Percentiles rank a stretch among this genome's conserved stretches.
phyloP scores from a whole-genome alignment of 2,888 invertebrate species.

The Catocala sponsa region DNA sequence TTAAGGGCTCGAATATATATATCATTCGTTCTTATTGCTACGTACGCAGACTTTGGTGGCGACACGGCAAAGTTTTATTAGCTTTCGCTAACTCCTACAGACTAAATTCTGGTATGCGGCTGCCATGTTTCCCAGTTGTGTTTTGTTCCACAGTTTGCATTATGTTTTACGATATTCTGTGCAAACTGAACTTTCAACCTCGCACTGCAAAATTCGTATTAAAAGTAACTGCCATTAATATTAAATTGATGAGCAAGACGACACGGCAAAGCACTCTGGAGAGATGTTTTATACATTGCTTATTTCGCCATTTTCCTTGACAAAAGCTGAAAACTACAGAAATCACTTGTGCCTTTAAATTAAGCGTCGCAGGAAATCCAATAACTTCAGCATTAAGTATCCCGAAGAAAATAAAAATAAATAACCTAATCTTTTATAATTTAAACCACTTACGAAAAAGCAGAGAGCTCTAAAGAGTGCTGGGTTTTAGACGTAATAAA shows the following conservation, averaged over 20 bases:
- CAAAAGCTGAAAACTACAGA: too few species aligned
- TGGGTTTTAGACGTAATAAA: too few species aligned
- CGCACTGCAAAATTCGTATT: neutral
- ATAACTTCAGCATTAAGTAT: too few species aligned
- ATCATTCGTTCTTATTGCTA: conserved; percentile 50
- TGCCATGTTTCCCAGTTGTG: conserved; percentile 42
- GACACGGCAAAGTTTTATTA: conserved; percentile 68
- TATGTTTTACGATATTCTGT: conserved; percentile 41
- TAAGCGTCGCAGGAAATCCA: too few species aligned
- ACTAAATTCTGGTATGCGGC: conserved; percentile 50
- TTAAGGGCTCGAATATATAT: neutral
- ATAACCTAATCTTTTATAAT: too few species aligned
- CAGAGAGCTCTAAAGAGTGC: too few species aligned
- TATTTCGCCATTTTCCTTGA: too few species aligned
- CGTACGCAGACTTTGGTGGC: conserved; percentile 43
- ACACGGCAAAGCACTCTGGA: too few species aligned
- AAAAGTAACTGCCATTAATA: neutral
- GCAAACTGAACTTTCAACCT: conserved; percentile 11
- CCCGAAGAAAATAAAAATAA: too few species aligned
- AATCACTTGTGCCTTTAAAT: too few species aligned
- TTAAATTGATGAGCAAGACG: neutral
- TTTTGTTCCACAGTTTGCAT: conserved; percentile 51
- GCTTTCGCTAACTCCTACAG: conserved; percentile 56
- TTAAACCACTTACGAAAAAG: too few species aligned
- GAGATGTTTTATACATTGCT: too few species aligned